Percentiles rank a stretch among this genome's conserved stretches.
These are phyloP conservation scores for Steinernema khuongi DNA, from an alignment of 1,140 invertebrate genomes.

Conservation along the genomic window DNA sequence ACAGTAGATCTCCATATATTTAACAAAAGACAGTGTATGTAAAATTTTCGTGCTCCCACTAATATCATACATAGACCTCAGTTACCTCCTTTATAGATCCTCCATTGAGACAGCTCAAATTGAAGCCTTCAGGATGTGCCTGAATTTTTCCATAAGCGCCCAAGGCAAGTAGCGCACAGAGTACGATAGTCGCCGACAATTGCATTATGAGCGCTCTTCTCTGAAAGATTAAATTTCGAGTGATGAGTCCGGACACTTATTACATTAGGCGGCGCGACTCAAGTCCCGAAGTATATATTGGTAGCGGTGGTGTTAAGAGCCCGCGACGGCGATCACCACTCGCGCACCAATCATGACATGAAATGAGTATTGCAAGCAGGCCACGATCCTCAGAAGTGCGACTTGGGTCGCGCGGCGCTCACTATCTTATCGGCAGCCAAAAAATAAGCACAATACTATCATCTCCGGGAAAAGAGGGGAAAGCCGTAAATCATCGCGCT, in stretches of 20 bases:
- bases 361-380: not conserved
- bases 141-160: not conserved
- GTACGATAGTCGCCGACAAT: not conserved
- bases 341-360: too few species aligned
- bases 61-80: too few species aligned
- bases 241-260: constrained; percentile 11
- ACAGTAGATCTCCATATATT: too few species aligned
- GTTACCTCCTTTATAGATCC: not conserved
- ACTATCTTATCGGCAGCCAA: not conserved
- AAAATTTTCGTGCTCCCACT: too few species aligned
- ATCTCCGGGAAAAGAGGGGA: constrained; percentile 1
- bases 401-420: not conserved
- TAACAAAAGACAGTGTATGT: too few species aligned
- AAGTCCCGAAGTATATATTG: not conserved
- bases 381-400: too few species aligned
- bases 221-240: not conserved
- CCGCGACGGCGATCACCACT: too few species aligned
- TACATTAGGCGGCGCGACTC: constrained; percentile 8
- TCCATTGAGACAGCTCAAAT: not conserved
- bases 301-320: too few species aligned
- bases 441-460: not conserved
- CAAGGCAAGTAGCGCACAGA: not conserved
- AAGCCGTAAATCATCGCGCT: not conserved
- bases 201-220: not conserved
- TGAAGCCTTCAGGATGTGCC: not conserved